Percentiles rank a stretch among this genome's conserved stretches.
Evolutionary conservation across 2,888 invertebrate genomes (phyloP).

Genomic region (Alsophila aescularia): DNA sequence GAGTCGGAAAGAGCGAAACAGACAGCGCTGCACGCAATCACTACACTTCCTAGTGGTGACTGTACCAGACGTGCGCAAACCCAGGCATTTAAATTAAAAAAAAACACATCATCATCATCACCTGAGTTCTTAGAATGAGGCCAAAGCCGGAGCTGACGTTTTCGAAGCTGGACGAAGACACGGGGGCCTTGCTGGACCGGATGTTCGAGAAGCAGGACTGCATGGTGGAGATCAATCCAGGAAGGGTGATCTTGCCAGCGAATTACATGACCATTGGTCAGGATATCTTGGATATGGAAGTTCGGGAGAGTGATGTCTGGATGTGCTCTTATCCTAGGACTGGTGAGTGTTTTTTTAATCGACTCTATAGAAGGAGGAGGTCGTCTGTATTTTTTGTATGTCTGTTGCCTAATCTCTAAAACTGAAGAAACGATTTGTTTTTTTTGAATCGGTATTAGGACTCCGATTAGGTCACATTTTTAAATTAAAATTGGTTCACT

Average conservation of each 20-base stretch:
- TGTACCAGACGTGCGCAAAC: slow-evolving; percentile 38
- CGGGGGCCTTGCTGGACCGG: slow-evolving; percentile 85
- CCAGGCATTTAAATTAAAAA: slow-evolving; percentile 5
- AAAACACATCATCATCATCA: slow-evolving; percentile 7
- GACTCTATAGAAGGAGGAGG: no score
- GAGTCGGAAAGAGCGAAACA: slow-evolving; percentile 56
- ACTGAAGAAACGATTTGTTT: no score
- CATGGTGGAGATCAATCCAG: slow-evolving; percentile 89
- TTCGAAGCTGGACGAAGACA: slow-evolving; percentile 85
- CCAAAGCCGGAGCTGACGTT: slow-evolving; percentile 75
- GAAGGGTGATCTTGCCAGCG: slow-evolving; percentile 88
- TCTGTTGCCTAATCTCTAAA: no score
- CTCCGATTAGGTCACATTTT: no score
- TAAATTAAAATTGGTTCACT: no score
- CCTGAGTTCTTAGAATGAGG: slow-evolving; percentile 59
- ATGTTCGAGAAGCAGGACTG: slow-evolving; percentile 88
- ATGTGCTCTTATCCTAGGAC: slow-evolving; percentile 95
- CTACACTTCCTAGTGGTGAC: slow-evolving; percentile 48
- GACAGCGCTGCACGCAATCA: slow-evolving; percentile 56
- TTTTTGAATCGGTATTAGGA: no score
- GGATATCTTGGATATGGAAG: slow-evolving; percentile 88
- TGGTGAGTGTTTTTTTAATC: slow-evolving; percentile 85
- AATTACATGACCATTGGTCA: slow-evolving; percentile 88
- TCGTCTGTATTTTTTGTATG: no score
- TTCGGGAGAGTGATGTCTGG: slow-evolving; percentile 92